Evolutionary conservation across 2,113 vertebrate species (phyloP), one percentile per base, ranked within the genome.

Genomic region (Castor canadensis): DNA sequence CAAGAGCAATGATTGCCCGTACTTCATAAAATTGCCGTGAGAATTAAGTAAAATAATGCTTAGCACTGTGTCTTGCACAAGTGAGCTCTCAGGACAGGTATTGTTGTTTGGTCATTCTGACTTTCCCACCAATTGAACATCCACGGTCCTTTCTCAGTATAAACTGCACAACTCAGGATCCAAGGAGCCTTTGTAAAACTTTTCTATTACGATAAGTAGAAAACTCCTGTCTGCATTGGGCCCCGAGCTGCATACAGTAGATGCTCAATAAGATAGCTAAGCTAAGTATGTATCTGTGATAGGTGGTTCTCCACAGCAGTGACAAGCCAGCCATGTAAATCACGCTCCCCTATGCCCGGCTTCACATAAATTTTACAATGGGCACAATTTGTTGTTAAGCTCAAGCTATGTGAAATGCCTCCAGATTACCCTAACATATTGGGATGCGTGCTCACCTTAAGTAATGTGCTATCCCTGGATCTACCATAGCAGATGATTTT

Each of bases 401-500:
- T 69, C 79, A 30, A 95, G 87, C 91, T 95, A 93, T 98, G 96
- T 89, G 85, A 95, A 95, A 95, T 96, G 91, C 40, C 81, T 97
- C 96, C 35, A 95, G 97, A 97, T 90, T 89, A 49, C 26, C 43
- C 97, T 97, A 97, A 96, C 95, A 38, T 58, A 96, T 97, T 97
- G 97, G 20, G 88, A 96, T 89, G 87, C 97, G 90, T 88, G 92
- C 93, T 97, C 64, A 95, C 83, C 96, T 97, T 97, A 94, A 97
- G 97, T 96, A 98, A 96, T 94, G 94, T 92, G 71, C 52, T 95
- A 72, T 89, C 86, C 72, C 97, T 91, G 94, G 92, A 94, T 97
- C 77, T 19, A 20, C 92, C 96, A 60, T 88, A 95, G 96, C 94
- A 96, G 95, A 97, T 98, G 96, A 96, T 95, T 98, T 98, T 98